Evolutionary conservation across 2,888 invertebrate genomes (phyloP).

Genomic region (Apocheima hispidaria): DNA sequence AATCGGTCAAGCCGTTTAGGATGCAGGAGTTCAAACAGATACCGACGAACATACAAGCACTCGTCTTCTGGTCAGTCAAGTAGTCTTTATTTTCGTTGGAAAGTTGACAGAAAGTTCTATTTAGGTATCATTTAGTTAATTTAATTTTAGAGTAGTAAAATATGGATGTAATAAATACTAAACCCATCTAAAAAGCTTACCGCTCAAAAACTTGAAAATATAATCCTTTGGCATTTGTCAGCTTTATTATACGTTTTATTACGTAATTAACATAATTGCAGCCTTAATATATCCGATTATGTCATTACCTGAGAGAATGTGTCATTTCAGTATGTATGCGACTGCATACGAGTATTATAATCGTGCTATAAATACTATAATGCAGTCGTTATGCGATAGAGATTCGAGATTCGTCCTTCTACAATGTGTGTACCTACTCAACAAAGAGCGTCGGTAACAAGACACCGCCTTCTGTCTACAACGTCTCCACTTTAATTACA

Average conservation of each 20-base stretch:
- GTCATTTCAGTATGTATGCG: conserved; percentile 56
- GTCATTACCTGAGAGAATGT: conserved; percentile 51
- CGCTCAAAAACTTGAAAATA: conserved; percentile 29
- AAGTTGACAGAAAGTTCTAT: too few species aligned
- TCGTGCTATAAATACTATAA: too few species aligned
- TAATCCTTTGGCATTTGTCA: conserved; percentile 35
- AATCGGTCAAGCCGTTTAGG: too few species aligned
- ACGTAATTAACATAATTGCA: conserved; percentile 11
- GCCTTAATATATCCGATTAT: conserved; percentile 44
- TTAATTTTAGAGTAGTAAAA: too few species aligned
- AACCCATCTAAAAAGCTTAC: neutral
- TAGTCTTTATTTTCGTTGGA: too few species aligned
- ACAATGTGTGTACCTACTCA: conserved; percentile 78
- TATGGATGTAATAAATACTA: too few species aligned
- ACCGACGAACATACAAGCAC: too few species aligned
- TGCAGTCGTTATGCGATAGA: conserved; percentile 77
- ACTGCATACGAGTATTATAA: conserved; percentile 52
- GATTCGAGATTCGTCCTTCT: conserved; percentile 78
- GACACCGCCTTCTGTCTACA: conserved; percentile 72
- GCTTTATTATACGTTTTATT: neutral
- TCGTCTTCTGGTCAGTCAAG: too few species aligned
- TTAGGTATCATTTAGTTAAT: too few species aligned
- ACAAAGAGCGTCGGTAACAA: conserved; percentile 82
- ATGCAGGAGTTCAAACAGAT: too few species aligned
- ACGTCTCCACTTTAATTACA: conserved; percentile 68